Percentiles rank a stretch among this genome's conserved stretches.
phyloP scores from a whole-genome alignment of 2,797 vertebrate genomes.

The Miichthys miiuy region DNA sequence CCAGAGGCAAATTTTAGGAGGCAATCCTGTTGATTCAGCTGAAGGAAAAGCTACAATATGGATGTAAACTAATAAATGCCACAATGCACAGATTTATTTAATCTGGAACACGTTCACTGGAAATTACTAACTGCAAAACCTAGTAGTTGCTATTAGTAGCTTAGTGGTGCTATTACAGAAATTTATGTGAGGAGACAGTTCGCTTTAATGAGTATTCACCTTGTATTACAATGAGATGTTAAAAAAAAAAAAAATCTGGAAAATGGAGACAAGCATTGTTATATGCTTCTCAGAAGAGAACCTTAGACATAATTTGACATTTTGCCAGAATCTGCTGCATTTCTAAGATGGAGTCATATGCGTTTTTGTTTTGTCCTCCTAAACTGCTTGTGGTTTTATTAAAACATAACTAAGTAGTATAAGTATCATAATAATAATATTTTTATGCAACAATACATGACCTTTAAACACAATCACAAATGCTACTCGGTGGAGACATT shows the following conservation, averaged over 20 bases:
- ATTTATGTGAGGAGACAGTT: constrained; percentile 13
- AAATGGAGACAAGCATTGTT: background rate
- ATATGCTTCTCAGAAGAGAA: background rate
- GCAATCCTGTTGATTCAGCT: background rate
- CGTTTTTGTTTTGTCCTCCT: background rate
- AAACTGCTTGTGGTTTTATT: too few relatives aligned
- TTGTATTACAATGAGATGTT: constrained; percentile 4
- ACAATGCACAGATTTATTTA: background rate
- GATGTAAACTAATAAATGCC: background rate
- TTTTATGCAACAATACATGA: too few relatives aligned
- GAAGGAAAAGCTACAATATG: background rate
- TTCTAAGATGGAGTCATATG: background rate
- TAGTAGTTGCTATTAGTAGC: background rate
- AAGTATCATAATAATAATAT: too few relatives aligned
- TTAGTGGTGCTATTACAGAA: background rate
- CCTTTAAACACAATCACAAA: too few relatives aligned
- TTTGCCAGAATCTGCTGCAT: background rate
- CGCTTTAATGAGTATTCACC: constrained; percentile 1
- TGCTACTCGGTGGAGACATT: background rate
- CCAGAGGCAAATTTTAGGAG: constrained; percentile 20
- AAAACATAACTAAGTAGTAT: too few relatives aligned
- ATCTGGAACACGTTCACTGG: background rate
- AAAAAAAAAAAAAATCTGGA: background rate
- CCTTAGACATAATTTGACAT: background rate
- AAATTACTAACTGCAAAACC: constrained; percentile 10